Evolutionary conservation across 2,888 invertebrate species (phyloP).

Genomic region (Coremacera marginata): DNA sequence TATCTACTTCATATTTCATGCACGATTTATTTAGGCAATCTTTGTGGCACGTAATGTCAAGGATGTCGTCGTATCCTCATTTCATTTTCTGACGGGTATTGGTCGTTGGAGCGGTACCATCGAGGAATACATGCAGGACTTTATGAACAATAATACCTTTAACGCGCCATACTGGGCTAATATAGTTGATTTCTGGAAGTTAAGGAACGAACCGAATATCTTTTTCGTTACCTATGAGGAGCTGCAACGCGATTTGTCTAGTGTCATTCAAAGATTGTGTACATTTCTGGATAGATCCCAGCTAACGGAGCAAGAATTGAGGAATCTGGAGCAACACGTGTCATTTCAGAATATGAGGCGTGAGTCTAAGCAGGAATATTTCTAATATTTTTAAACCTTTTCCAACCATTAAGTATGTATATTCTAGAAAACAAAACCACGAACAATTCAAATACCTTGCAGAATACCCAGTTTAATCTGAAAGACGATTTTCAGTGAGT

Average conservation of each 20-base stretch:
- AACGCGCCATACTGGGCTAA: conserved; percentile 50
- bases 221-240: conserved; percentile 53
- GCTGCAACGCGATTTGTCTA: conserved; percentile 49
- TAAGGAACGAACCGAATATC: conserved; percentile 48
- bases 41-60: conserved; percentile 87
- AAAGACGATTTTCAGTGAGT: background rate
- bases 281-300: conserved; percentile 44
- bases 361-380: conserved; percentile 4
- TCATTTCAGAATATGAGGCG: conserved; percentile 44
- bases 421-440: too few species aligned
- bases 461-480: too few species aligned
- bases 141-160: conserved; percentile 43
- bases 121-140: conserved; percentile 61
- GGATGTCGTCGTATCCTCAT: conserved; percentile 84
- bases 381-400: too few species aligned
- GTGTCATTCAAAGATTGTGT: conserved; percentile 41
- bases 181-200: conserved; percentile 52
- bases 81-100: conserved; percentile 75
- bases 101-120: conserved; percentile 74
- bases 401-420: too few species aligned
- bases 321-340: conserved; percentile 32
- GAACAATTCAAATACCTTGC: too few species aligned
- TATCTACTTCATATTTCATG: too few species aligned
- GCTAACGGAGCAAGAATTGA: conserved; percentile 26
- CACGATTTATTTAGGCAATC: conserved; percentile 77